Evolutionary conservation across 2,113 vertebrate species (phyloP), one percentile per base, ranked within the genome.

Genomic region (Sander lucioperca): DNA sequence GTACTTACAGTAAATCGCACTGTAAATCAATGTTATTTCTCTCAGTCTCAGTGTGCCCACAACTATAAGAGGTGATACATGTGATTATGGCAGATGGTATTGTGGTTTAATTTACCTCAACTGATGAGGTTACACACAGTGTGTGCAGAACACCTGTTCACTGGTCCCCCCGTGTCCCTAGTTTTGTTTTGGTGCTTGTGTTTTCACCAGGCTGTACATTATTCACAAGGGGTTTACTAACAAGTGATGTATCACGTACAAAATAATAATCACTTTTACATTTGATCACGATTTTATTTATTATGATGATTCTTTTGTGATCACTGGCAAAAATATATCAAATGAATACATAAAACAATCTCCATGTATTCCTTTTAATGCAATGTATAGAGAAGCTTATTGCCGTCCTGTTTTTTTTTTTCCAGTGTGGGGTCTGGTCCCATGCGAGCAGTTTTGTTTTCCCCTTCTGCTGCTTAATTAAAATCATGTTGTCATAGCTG

Each of bases 401-500:
- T 43, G 51, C 10, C 2, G 16, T 45, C 58, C 7, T 2, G 15
- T 30, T 33, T 43, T 43, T 8, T 8, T 63, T 77, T 72, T 66
- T 67, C 66, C 58, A 62, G 14, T 23, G 48, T 54, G 62, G 50
- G 25, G 25, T 61, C 15, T 43, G 43, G 61, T 83, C 89, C 89
- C 89, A 43, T 64, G 84, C 64, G 90, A 79, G 69, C 61, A 18
- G 58, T 85, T 77, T 85, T 80, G 69, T 86, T 90, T 88, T 89
- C 88, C 86, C 88, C 74, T 86, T 75, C 77, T 77, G 85, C 57
- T 89, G 76, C 57, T 89, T 89, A 89, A 92, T 88, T 89, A 77
- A 91, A 91, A 81, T 76, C 65, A 84, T 92, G 93, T 89, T 88
- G 83, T 86, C 69, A 36, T 12, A 83, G 90, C 86, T 93, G 87